Evolutionary conservation across 2,797 vertebrate species (phyloP).

Genomic region (Melanogrammus aeglefinus): DNA sequence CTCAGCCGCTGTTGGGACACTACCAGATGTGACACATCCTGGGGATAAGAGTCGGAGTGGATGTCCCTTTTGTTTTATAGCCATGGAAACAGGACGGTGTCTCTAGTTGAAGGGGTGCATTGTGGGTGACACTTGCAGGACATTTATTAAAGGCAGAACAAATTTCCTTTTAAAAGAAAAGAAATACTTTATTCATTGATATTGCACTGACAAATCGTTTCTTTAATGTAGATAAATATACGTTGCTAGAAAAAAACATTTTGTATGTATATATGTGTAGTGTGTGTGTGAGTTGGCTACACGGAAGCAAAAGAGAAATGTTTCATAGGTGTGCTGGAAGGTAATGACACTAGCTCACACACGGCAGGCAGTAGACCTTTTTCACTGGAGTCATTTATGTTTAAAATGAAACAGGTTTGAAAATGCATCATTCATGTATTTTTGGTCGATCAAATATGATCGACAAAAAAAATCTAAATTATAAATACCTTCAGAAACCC

Average conservation of each 20-base stretch:
- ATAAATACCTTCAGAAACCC: too few relatives aligned
- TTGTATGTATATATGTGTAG: constrained; percentile 7
- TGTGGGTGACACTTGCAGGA: constrained; percentile 22
- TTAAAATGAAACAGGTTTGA: too few relatives aligned
- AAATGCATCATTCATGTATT: too few relatives aligned
- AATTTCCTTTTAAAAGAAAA: constrained; percentile 47
- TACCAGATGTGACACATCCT: too few relatives aligned
- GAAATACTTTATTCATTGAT: constrained; percentile 65
- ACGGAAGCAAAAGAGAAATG: constrained; percentile 18
- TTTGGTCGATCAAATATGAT: too few relatives aligned
- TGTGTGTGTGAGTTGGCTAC: constrained; percentile 37
- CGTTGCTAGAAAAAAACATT: constrained; percentile 25
- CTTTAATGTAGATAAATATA: constrained; percentile 41
- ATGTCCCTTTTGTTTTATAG: too few relatives aligned
- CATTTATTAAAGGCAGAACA: constrained; percentile 22
- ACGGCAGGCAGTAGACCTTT: constrained; percentile 14
- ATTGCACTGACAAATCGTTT: constrained; percentile 60
- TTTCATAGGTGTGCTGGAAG: constrained; percentile 19
- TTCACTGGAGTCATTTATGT: not conserved
- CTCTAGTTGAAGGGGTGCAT: not conserved
- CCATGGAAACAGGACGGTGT: too few relatives aligned
- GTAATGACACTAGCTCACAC: constrained; percentile 9
- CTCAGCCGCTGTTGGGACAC: not conserved
- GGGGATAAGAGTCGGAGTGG: too few relatives aligned
- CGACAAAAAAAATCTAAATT: too few relatives aligned